Evolutionary conservation across 2,888 invertebrate genomes (phyloP), one percentile per base, ranked within the genome.

Genomic region (Drepanosiphum platanoidis): DNA sequence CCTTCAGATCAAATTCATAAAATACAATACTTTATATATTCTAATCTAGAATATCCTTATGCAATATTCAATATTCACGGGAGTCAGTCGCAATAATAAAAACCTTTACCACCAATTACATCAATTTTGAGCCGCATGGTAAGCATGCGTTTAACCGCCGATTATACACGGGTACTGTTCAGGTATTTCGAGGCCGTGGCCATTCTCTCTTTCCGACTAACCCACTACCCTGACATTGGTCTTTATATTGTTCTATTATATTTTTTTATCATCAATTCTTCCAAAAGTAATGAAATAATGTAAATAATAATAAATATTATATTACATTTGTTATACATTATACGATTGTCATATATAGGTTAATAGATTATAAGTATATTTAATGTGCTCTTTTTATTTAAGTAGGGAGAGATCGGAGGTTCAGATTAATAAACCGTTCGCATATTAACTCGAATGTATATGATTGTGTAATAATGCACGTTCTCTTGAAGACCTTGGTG

Each of bases 61-160:
- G 36, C 70, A 80, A 80, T 58, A 36, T 32, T 39, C 34, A 64
- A 66, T 79, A 52, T 71, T 52, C 81, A 58, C 27, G 11, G 39
- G 36, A 58, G 58, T 58, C 68, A 75, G 58, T 84, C 30, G 52
- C 36, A 77, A 72, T 32, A 68, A 70, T 68, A 52, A 84, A 75
- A 84, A 84, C 84, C 66, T 84, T 84, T 84, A 77, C 84, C 84
- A 77, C 75, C 84, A 84, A 84, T 84, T 66, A 84, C 74, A 68
- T 84, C 68, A 70, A 84, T 84, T 84, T 84, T 58, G 46, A 84
- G 34, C 84, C 52, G 66, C 68, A 36, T 46, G 64, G 82, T 83
- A 66, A 75, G 75, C 75, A 36, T 36, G 77, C 75, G 75, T 84
- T 84, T 84, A 84, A 84, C 68, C 84, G 68, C 75, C 84, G 84